Conservation (phyloP, 2,113 vertebrate genomes). For the Sylvietta virens region DNA sequence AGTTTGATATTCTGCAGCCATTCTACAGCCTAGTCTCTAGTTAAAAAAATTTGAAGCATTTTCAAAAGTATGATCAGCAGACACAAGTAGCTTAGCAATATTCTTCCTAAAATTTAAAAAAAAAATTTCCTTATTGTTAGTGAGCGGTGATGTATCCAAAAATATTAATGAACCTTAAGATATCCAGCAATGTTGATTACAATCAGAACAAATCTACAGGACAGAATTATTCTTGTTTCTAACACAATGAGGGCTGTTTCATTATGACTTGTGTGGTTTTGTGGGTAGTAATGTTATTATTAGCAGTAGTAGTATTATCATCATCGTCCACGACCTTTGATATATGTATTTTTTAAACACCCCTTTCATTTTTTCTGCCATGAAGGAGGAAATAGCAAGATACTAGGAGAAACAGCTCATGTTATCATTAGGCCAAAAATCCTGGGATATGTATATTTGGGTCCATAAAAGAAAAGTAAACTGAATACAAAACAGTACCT, state of each 20-base stretch:
- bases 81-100: background rate
- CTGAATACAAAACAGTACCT: background rate
- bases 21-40: background rate
- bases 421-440: background rate
- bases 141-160: background rate
- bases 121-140: background rate
- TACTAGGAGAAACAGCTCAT: background rate
- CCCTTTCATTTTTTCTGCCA: background rate
- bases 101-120: background rate
- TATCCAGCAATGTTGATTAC: background rate
- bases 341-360: background rate
- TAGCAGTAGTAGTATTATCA: background rate
- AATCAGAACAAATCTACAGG: background rate
- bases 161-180: background rate
- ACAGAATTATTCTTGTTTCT: background rate
- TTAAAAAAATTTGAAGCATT: background rate
- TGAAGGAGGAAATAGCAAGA: background rate
- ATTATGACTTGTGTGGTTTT: background rate
- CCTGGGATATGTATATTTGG: background rate
- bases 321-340: background rate
- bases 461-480: background rate
- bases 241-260: background rate
- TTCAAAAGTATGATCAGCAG: background rate
- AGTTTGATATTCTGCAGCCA: background rate
- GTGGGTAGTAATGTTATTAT: background rate